A percentile compares a stretch with the other conserved stretches of the same genome.
phyloP scores from a whole-genome alignment of 2,113 vertebrate genomes.

The Festucalex cinctus region DNA sequence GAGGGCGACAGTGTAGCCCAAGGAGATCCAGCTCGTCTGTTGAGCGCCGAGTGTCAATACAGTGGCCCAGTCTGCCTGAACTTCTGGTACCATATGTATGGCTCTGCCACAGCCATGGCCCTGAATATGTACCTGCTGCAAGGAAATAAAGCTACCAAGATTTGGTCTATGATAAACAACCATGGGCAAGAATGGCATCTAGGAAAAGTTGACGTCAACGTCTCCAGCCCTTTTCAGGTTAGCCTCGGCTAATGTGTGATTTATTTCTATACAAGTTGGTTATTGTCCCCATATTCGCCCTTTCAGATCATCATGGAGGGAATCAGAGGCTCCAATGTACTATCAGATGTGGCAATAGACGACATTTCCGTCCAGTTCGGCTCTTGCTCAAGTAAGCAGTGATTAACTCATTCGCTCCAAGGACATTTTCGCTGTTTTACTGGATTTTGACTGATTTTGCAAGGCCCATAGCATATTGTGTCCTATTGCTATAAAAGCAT shows the following conservation, averaged over 20 bases:
- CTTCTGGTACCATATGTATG: constrained; percentile 85
- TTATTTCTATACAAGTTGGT: not conserved
- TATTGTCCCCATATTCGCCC: not conserved
- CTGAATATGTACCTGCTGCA: constrained; percentile 67
- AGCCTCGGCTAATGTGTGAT: not conserved
- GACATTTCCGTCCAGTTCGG: constrained; percentile 60
- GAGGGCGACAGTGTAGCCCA: constrained; percentile 45
- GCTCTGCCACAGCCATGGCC: constrained; percentile 60
- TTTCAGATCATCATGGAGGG: constrained; percentile 71
- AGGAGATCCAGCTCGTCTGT: constrained; percentile 67
- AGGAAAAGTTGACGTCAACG: constrained; percentile 49
- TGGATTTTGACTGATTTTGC: too few relatives aligned
- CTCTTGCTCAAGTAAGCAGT: constrained; percentile 53
- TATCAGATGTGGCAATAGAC: constrained; percentile 70
- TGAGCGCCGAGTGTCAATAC: constrained; percentile 63
- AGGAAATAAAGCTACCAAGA: constrained; percentile 23
- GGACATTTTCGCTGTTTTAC: too few relatives aligned
- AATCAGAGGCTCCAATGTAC: constrained; percentile 60
- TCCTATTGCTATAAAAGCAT: too few relatives aligned
- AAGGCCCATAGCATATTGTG: too few relatives aligned
- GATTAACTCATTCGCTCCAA: too few relatives aligned
- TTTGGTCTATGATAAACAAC: constrained; percentile 60
- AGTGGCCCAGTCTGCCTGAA: constrained; percentile 70
- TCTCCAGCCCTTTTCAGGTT: constrained; percentile 64
- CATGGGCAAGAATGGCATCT: constrained; percentile 66